Percentiles rank a stretch among this genome's conserved stretches.
These are phyloP conservation scores for Pterocles gutturalis DNA, from an alignment of 2,113 vertebrate genomes.

Conservation along the genomic window DNA sequence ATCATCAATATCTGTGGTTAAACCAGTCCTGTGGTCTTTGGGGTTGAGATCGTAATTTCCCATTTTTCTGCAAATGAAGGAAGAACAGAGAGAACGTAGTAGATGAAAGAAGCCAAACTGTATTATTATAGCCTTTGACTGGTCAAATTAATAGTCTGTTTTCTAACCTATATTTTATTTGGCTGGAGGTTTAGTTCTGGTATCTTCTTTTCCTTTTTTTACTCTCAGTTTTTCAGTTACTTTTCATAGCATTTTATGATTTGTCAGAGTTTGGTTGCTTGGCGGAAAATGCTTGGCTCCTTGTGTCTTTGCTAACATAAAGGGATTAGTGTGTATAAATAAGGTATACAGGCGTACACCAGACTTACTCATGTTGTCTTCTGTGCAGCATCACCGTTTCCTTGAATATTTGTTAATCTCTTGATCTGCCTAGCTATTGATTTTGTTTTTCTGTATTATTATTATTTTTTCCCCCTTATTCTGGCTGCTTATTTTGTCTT, in stretches of 20 bases:
- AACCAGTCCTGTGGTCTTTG: background rate
- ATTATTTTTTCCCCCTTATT: background rate
- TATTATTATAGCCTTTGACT: background rate
- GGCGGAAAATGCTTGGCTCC: background rate
- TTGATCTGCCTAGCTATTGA: background rate
- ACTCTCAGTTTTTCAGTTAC: background rate
- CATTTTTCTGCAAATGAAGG: background rate
- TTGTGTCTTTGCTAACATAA: background rate
- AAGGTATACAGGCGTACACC: fast-evolving
- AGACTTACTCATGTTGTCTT: background rate
- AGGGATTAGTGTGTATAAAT: background rate
- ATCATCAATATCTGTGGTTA: background rate
- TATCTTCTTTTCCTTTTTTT: background rate
- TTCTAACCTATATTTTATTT: background rate
- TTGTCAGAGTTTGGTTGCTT: background rate
- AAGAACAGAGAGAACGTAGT: background rate
- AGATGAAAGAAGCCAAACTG: background rate
- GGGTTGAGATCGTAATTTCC: background rate
- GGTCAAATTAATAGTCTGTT: background rate
- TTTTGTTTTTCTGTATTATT: background rate
- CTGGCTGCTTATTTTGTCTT: background rate
- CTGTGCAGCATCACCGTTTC: background rate
- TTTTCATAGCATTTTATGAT: background rate
- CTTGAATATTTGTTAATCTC: background rate
- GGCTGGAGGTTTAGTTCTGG: background rate